Percentiles rank a stretch among this genome's conserved stretches.
These are phyloP conservation scores for Alexandromys fortis DNA, from an alignment of 2,113 vertebrate species.

Conservation along the genomic window DNA sequence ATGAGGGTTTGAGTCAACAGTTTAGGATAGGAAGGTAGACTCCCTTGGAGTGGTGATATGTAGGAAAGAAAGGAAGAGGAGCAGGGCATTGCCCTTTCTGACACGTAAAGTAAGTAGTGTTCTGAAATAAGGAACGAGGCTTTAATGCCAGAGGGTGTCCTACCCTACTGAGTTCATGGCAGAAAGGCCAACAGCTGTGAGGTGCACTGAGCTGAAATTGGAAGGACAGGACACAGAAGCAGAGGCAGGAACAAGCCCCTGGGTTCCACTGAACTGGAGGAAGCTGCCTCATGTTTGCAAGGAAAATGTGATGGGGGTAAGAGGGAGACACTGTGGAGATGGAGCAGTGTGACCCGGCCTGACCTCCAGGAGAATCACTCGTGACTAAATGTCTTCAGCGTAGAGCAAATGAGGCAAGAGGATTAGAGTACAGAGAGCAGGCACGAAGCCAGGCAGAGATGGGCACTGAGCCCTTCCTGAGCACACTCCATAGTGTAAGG, in stretches of 20 bases:
- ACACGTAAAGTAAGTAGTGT: neutral
- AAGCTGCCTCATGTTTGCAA: neutral
- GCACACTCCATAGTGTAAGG: neutral
- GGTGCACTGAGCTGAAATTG: neutral
- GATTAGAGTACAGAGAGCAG: neutral
- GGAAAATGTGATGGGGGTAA: neutral
- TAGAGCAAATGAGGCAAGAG: neutral
- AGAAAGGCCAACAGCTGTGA: neutral
- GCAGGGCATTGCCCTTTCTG: neutral
- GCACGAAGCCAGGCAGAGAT: neutral
- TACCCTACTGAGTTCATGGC: neutral
- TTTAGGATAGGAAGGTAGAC: neutral
- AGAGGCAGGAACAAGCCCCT: neutral
- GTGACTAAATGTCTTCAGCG: neutral
- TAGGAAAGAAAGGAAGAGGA: neutral
- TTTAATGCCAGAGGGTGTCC: neutral
- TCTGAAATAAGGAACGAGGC: neutral
- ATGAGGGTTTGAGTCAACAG: neutral
- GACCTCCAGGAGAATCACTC: neutral
- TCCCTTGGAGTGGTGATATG: neutral
- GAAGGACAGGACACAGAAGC: neutral
- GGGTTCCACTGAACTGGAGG: neutral
- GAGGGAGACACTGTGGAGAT: neutral
- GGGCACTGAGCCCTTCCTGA: neutral
- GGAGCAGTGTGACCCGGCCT: neutral